Conservation (phyloP, 53 echinoderm and acorn worm genomes). For the Apostichopus leukothele region DNA sequence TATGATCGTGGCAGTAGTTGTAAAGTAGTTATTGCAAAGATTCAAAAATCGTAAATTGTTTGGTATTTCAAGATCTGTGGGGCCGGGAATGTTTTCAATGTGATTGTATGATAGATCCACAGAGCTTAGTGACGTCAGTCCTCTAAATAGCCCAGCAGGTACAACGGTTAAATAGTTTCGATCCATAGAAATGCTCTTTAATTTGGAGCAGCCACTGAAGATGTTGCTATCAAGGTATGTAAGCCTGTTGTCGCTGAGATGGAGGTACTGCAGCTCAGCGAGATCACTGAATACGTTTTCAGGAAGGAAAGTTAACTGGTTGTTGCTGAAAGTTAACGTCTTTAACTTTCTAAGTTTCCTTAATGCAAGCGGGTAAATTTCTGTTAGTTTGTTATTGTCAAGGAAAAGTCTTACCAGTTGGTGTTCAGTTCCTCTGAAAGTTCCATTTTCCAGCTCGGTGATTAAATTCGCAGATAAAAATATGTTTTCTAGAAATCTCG, state of each 20-base stretch:
- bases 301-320: neutral
- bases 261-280: neutral
- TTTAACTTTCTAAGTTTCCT: neutral
- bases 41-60: neutral
- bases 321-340: neutral
- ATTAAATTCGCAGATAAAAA: neutral
- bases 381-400: neutral
- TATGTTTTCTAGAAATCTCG: neutral
- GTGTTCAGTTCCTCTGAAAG: slow-evolving; percentile 5
- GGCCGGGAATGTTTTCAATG: neutral
- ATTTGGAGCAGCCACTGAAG: neutral
- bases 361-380: neutral
- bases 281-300: neutral
- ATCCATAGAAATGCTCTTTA: neutral
- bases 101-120: neutral
- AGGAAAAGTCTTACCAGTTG: neutral
- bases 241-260: neutral
- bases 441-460: neutral
- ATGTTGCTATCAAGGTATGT: neutral
- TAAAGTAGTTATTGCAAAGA: neutral
- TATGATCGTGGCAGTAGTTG: neutral
- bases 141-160: neutral
- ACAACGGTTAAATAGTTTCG: neutral
- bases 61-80: neutral
- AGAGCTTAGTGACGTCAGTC: neutral